A percentile compares a stretch with the other conserved stretches of the same genome.
Evolutionary conservation across 2,113 vertebrate species (phyloP).

Genomic region (Malaclemys terrapin): DNA sequence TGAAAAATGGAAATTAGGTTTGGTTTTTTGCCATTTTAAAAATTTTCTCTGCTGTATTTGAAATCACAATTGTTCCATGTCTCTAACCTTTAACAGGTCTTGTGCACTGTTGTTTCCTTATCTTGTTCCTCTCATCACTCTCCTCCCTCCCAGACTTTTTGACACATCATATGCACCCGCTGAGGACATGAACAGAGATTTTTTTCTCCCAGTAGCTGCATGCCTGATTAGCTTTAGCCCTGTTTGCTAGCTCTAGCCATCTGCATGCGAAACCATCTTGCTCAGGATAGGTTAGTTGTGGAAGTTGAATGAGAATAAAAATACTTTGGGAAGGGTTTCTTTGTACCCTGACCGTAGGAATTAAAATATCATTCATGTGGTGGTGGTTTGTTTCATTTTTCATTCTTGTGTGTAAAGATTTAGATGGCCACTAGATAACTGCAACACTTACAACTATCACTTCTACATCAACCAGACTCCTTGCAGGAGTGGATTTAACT

Average conservation of each 20-base stretch:
- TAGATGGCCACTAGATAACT: neutral
- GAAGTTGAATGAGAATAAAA: neutral
- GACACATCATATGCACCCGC: neutral
- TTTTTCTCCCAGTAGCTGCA: neutral
- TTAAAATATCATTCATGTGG: neutral
- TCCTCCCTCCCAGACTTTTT: neutral
- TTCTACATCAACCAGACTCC: neutral
- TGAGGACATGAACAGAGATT: neutral
- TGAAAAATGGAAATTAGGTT: neutral
- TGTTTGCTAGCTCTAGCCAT: neutral
- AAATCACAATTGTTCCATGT: neutral
- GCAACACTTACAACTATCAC: neutral
- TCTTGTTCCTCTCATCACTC: neutral
- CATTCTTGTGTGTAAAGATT: neutral
- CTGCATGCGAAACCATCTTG: neutral
- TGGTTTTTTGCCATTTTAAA: neutral
- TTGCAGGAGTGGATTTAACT: neutral
- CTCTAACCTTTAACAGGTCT: neutral
- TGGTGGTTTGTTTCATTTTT: neutral
- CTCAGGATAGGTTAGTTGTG: neutral
- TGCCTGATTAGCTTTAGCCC: neutral
- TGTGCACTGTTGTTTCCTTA: neutral
- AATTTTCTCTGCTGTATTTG: neutral
- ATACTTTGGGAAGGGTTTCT: neutral
- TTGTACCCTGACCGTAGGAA: neutral